Conservation (phyloP, 2,797 vertebrate genomes). For the Threskiornis aethiopicus region DNA sequence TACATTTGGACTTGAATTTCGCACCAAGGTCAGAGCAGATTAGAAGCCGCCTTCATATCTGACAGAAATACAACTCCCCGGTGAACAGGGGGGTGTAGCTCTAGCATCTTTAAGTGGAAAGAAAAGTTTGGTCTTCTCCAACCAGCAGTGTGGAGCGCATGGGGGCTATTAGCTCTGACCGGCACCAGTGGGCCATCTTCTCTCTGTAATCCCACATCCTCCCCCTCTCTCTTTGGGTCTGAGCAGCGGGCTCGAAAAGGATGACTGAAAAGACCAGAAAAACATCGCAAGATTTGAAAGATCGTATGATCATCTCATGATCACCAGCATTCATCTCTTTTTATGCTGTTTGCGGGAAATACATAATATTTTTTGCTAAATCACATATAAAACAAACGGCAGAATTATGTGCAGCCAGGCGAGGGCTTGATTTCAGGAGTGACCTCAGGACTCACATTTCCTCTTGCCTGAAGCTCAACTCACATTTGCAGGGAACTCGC, state of each 20-base stretch:
- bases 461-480: constrained; percentile 45
- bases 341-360: neutral
- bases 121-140: constrained; percentile 2
- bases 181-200: neutral
- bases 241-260: neutral
- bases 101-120: neutral
- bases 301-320: constrained; percentile 10
- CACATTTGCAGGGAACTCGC: constrained; percentile 45
- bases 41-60: constrained; percentile 51
- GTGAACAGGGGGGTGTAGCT: neutral
- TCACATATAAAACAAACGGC: constrained; percentile 10
- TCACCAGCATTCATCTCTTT: neutral
- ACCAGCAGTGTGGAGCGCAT: neutral
- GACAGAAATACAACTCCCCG: constrained; percentile 39
- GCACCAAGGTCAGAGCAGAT: constrained; percentile 60
- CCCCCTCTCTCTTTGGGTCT: neutral
- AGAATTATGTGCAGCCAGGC: constrained; percentile 15
- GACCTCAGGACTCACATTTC: constrained; percentile 56
- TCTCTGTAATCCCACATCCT: neutral
- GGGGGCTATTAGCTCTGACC: neutral
- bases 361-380: neutral
- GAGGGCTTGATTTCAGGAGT: constrained; percentile 28
- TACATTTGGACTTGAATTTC: constrained; percentile 70
- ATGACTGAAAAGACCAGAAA: neutral
- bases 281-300: neutral